Percentiles rank a stretch among this genome's conserved stretches.
Evolutionary conservation across 2,113 vertebrate species (phyloP).

Genomic region (Zootoca vivipara): DNA sequence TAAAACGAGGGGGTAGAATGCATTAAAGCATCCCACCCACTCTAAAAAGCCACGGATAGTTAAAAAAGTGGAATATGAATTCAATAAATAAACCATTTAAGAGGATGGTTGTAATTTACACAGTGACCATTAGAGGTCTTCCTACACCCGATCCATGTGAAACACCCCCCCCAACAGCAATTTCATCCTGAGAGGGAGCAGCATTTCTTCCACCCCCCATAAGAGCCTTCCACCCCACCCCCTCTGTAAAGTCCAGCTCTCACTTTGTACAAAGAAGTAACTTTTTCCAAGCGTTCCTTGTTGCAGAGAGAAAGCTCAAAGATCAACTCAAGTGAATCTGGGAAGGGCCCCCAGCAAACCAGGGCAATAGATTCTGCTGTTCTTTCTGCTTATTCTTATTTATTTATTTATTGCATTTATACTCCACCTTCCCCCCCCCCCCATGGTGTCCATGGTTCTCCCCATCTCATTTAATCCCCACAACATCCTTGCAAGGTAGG

Average conservation of each 20-base stretch:
- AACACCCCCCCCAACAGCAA: background rate
- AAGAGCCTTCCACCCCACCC: background rate
- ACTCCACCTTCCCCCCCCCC: no score
- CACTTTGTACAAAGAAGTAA: background rate
- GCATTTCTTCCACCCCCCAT: no score
- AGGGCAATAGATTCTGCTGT: background rate
- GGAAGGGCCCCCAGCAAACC: background rate
- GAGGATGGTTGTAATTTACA: background rate
- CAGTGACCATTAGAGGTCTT: conserved; percentile 48
- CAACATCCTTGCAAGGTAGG: background rate
- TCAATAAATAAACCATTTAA: no score
- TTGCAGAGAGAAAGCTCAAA: background rate
- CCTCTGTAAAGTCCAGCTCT: background rate
- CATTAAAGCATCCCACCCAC: no score
- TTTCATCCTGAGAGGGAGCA: background rate
- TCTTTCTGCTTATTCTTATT: background rate
- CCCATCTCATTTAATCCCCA: no score
- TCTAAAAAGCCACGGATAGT: no score
- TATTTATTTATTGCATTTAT: no score
- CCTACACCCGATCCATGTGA: background rate
- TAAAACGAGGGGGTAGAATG: no score
- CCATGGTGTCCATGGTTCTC: no score
- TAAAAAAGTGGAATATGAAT: no score
- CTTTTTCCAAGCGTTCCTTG: no score
- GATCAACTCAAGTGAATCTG: background rate